These are phyloP conservation scores for Polypterus senegalus DNA, from an alignment of 2,113 vertebrate genomes.

Conservation along the genomic window DNA sequence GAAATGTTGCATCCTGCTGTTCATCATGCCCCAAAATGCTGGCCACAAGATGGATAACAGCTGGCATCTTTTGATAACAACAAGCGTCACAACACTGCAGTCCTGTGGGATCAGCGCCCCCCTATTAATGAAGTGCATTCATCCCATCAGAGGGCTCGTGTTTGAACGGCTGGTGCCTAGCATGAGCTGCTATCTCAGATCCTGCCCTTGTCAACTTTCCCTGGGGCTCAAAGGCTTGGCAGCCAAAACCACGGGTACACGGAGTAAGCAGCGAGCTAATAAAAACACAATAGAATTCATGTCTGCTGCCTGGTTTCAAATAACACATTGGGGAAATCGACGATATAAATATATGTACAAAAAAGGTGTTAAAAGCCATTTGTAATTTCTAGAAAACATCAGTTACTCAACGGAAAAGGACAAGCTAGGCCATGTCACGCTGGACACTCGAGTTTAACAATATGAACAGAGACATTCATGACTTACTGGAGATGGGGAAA, in stretches of 20 bases:
- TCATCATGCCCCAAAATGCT: not conserved
- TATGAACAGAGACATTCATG: too few species aligned
- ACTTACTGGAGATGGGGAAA: too few species aligned
- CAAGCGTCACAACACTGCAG: not conserved
- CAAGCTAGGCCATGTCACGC: not conserved
- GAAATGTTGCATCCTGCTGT: not conserved
- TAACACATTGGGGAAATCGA: too few species aligned
- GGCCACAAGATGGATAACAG: not conserved
- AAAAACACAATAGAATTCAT: too few species aligned
- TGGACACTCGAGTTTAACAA: not conserved
- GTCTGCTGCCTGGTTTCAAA: too few species aligned
- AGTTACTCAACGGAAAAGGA: not conserved
- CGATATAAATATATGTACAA: too few species aligned
- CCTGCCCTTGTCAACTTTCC: not conserved
- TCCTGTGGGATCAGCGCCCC: not conserved
- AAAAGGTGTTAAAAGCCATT: too few species aligned
- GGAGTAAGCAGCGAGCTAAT: too few species aligned
- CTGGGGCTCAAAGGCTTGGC: not conserved
- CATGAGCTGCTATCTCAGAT: not conserved
- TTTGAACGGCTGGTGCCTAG: not conserved
- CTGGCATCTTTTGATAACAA: conserved; percentile 1
- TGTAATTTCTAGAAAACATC: too few species aligned
- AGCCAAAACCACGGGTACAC: too few species aligned
- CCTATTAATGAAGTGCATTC: not conserved
- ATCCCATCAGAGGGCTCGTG: not conserved